phyloP scores from a whole-genome alignment of 2,113 vertebrate species.

The Dolichotis patagonum region DNA sequence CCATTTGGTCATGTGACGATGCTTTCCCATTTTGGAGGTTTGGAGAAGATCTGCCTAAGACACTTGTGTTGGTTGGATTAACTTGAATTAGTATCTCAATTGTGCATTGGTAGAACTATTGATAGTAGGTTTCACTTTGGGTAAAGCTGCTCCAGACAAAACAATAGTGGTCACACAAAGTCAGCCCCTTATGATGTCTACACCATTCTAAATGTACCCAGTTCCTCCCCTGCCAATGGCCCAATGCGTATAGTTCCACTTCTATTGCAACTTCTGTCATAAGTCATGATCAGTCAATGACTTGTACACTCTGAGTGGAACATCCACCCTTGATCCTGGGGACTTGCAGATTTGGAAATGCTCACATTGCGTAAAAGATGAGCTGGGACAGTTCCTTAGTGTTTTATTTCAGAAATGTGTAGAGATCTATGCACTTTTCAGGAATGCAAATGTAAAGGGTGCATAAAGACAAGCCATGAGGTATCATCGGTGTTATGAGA shows the following conservation, averaged over 20 bases:
- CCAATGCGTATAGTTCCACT: not conserved
- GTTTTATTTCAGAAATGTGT: slow-evolving; percentile 16
- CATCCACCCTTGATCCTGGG: not conserved
- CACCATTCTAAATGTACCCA: not conserved
- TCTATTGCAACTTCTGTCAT: not conserved
- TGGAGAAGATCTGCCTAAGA: not conserved
- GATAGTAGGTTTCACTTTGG: not conserved
- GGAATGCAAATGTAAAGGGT: not conserved
- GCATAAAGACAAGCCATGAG: not conserved
- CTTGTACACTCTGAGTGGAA: not conserved
- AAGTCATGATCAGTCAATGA: not conserved
- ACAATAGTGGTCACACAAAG: not conserved
- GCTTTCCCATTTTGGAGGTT: not conserved
- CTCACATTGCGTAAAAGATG: not conserved
- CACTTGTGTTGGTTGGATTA: not conserved
- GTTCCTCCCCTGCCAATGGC: not conserved
- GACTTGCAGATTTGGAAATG: not conserved
- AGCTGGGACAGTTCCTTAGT: not conserved
- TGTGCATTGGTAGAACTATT: not conserved
- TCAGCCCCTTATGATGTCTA: not conserved
- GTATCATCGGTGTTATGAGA: not conserved
- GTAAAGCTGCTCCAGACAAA: not conserved
- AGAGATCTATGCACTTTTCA: not conserved
- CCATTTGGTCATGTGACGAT: not conserved
- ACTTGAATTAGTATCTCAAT: not conserved